Percentiles rank a stretch among this genome's conserved stretches.
phyloP scores from a whole-genome alignment of 35 echinoderm and acorn worm genomes.

The Lytechinus pictus region DNA sequence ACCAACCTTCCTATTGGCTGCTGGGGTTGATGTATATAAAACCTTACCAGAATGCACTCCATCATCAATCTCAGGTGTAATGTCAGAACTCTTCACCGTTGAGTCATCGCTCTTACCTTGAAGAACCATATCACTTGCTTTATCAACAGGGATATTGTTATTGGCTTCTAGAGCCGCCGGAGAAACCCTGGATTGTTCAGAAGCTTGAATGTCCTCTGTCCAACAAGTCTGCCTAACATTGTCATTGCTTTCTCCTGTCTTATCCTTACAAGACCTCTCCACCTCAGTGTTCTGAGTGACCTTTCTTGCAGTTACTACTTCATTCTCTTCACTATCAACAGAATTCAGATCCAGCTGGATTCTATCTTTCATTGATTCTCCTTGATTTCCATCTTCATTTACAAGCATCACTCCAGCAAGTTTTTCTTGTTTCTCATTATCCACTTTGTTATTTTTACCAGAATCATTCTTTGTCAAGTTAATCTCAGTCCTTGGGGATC shows the following conservation, averaged over 20 bases:
- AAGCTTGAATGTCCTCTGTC: not conserved
- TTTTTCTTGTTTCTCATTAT: not conserved
- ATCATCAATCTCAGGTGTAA: not conserved
- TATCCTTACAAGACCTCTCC: not conserved
- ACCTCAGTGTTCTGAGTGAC: not conserved
- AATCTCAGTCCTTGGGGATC: not conserved
- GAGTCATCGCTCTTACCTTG: not conserved
- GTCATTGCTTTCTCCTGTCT: not conserved
- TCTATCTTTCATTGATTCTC: not conserved
- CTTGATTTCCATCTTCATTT: constrained; percentile 42
- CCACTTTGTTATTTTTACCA: not conserved
- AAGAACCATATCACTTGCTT: not conserved
- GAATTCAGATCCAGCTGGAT: constrained; percentile 57
- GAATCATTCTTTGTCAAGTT: not conserved
- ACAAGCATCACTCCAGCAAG: not conserved
- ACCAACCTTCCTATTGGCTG: constrained; percentile 55
- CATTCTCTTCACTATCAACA: constrained; percentile 56
- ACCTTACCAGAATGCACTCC: not conserved
- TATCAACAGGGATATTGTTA: not conserved
- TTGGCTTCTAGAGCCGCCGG: not conserved
- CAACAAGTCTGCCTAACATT: not conserved
- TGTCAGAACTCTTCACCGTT: not conserved
- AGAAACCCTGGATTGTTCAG: not conserved
- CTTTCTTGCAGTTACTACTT: constrained; percentile 48
- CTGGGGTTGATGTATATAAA: constrained; percentile 80